Evolutionary conservation across 2,888 invertebrate genomes (phyloP), one percentile per base, ranked within the genome.

Genomic region (Ceraclea dissimilis): DNA sequence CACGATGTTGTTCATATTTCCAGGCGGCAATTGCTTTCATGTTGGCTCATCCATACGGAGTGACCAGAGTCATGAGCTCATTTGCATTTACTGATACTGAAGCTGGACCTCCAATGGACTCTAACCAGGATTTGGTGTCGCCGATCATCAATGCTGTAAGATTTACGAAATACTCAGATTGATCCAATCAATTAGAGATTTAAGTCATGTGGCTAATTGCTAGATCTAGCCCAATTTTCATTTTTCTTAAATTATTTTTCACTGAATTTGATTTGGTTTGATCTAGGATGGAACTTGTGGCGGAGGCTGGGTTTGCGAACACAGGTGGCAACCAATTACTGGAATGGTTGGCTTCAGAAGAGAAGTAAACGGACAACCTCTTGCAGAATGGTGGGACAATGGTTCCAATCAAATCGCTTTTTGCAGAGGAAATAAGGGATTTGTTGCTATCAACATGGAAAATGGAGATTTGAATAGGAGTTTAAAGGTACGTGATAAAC

Each of bases 51-150:
- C 85, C 90, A 0, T 91, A 90, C 63, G 90, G 90, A 1, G 76
- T 81, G 57, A 83, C 90, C 0, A 81, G 89, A 49, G 71, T 94
- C 52, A 92, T 96, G 89, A 93, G 93, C 67, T 92, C 92, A 62
- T 95, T 82, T 67, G 75, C 67, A 49, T 95, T 92, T 70, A 66
- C 69, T 0, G 63, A 81, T 56, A 76, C 76, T 8, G 83, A 85
- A 65, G 76, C 76, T 64, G 88, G 87, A 11, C 89, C 90, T 1
- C 90, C 91, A 0, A 76, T 79, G 66, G 84, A 87, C 60, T 66
- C 63, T 2, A 68, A 74, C n/a, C 83, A 79, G 8, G 80, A 84
- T 57, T 81, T 86, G n/a, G 70, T 83, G 17, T 81, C 85, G 0
- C 84, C 89, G 1, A 71, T 71, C 20, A 83, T 89, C 59, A 82